A percentile compares a stretch with the other conserved stretches of the same genome.
These are phyloP conservation scores for Psephotus haematonotus DNA, from an alignment of 2,113 vertebrate genomes.

Conservation along the genomic window DNA sequence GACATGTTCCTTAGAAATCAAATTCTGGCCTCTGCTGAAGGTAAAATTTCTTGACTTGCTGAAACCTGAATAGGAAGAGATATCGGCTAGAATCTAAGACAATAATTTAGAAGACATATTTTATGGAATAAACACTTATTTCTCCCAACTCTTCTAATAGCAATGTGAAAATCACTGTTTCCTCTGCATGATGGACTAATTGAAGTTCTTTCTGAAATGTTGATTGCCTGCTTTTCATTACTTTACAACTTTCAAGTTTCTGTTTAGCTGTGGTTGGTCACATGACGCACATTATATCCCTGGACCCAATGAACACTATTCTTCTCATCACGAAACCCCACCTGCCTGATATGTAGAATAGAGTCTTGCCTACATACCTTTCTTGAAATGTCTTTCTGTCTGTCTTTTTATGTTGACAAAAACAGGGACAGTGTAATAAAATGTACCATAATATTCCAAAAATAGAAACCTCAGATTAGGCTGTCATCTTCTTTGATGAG, in stretches of 20 bases:
- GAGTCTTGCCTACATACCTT: not conserved
- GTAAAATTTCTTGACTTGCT: not conserved
- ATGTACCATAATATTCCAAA: not conserved
- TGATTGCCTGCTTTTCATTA: not conserved
- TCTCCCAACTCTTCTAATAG: accelerated
- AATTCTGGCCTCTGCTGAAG: not conserved
- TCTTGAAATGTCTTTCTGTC: not conserved
- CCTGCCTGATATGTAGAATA: not conserved
- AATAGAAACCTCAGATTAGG: not conserved
- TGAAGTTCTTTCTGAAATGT: not conserved
- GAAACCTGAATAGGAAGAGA: not conserved
- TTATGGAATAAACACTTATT: not conserved
- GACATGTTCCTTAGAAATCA: not conserved
- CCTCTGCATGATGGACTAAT: not conserved
- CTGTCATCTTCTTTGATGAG: not conserved
- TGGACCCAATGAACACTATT: not conserved
- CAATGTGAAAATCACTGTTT: not conserved
- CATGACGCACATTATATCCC: not conserved
- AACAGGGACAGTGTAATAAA: not conserved
- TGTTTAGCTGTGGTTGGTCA: not conserved
- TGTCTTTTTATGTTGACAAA: not conserved
- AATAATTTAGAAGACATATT: not conserved
- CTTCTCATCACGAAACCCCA: not conserved
- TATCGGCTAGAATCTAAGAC: not conserved
- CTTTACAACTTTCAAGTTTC: not conserved